phyloP scores from a whole-genome alignment of 2,797 vertebrate species.

The Euthynnus affinis region DNA sequence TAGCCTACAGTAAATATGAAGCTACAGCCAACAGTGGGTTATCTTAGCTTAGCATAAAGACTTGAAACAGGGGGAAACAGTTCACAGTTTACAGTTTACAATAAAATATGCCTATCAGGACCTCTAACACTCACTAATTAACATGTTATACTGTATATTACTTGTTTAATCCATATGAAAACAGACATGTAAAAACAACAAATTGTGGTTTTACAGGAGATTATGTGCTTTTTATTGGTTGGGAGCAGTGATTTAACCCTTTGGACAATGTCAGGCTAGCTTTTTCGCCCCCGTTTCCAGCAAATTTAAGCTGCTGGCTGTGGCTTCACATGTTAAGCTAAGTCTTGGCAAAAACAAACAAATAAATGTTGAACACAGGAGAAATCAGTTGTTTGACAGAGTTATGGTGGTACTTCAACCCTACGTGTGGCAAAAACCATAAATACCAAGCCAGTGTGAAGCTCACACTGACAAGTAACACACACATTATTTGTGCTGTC shows the following conservation, averaged over 20 bases:
- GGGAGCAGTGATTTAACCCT: not conserved
- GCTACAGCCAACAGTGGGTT: not conserved
- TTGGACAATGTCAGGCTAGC: not conserved
- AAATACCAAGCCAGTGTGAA: slow-evolving; percentile 22
- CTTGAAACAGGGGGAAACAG: not conserved
- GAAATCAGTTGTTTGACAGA: not conserved
- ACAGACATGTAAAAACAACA: not conserved
- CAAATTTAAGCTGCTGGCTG: not conserved
- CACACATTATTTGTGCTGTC: not conserved
- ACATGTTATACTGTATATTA: too few relatives aligned
- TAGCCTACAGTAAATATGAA: not conserved
- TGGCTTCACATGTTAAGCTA: not conserved
- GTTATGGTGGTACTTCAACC: not conserved
- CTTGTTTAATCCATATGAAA: not conserved
- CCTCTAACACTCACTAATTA: not conserved
- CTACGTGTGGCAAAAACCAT: not conserved
- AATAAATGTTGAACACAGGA: not conserved
- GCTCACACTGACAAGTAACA: slow-evolving; percentile 22
- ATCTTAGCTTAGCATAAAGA: not conserved
- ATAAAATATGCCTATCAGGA: not conserved
- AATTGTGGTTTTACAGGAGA: not conserved
- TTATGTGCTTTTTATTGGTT: not conserved
- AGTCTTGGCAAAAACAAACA: not conserved
- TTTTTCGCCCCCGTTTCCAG: not conserved
- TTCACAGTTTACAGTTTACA: too few relatives aligned